Percentiles rank a stretch among this genome's conserved stretches.
phyloP scores from a whole-genome alignment of 2,113 vertebrate species.

The Antigone vipio region DNA sequence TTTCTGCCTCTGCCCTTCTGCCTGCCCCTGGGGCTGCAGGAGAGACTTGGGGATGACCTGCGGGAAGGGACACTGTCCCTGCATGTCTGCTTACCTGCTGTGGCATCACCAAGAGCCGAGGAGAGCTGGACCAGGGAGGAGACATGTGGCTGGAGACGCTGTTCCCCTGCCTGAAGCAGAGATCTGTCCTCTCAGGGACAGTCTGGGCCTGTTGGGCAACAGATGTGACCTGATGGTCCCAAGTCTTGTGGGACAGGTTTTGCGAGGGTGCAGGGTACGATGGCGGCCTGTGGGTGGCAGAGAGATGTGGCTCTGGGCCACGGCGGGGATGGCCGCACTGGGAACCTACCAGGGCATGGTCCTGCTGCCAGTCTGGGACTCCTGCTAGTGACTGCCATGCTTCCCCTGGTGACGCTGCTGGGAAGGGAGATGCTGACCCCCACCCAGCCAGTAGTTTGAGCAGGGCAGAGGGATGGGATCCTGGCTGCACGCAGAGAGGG shows the following conservation, averaged over 20 bases:
- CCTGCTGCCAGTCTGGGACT: neutral
- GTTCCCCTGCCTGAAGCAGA: neutral
- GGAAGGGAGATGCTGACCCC: neutral
- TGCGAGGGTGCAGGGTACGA: neutral
- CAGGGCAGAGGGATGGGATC: neutral
- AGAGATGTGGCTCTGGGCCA: neutral
- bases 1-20: neutral
- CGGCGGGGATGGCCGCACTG: neutral
- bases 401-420: neutral
- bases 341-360: neutral
- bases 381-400: fast-evolving
- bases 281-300: neutral
- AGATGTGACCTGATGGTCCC: neutral
- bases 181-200: neutral
- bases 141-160: neutral
- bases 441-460: neutral
- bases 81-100: neutral
- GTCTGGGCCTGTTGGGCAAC: neutral
- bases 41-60: neutral
- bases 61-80: neutral
- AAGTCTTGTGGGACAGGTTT: neutral
- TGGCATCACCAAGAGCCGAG: neutral
- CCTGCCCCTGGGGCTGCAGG: neutral
- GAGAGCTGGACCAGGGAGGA: neutral
- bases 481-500: neutral